A percentile compares a stretch with the other conserved stretches of the same genome.
phyloP scores from a whole-genome alignment of 2,888 invertebrate species.

The Lamellibrachia satsuma region DNA sequence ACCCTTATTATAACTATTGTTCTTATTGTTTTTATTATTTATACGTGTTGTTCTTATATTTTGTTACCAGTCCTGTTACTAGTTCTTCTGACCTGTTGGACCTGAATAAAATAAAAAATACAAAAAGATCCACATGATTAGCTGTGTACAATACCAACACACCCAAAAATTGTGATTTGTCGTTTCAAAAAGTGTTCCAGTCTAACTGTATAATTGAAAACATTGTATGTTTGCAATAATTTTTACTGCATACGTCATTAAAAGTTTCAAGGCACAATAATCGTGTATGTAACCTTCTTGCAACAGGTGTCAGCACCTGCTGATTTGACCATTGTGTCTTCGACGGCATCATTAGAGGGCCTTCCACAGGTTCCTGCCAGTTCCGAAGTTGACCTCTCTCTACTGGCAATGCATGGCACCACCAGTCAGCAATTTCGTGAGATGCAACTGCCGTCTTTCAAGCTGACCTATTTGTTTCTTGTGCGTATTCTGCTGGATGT shows the following conservation, averaged over 20 bases:
- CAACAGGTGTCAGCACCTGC: background rate
- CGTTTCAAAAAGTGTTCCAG: too few species aligned
- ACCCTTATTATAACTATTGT: too few species aligned
- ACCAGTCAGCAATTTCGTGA: slow-evolving; percentile 65
- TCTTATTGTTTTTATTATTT: too few species aligned
- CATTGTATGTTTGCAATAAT: too few species aligned
- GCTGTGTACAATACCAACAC: too few species aligned
- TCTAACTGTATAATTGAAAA: too few species aligned
- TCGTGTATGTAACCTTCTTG: background rate
- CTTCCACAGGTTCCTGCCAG: slow-evolving; percentile 8
- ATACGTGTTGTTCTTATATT: too few species aligned
- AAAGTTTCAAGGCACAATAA: background rate
- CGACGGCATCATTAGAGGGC: slow-evolving; percentile 21
- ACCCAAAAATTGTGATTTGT: too few species aligned
- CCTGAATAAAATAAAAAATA: too few species aligned
- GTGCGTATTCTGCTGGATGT: slow-evolving; percentile 87
- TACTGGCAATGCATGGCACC: background rate
- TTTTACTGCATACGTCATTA: background rate
- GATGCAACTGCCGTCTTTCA: slow-evolving; percentile 84
- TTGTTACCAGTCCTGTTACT: too few species aligned
- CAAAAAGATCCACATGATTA: too few species aligned
- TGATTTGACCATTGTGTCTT: background rate
- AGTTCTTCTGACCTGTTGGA: too few species aligned
- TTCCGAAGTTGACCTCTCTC: background rate
- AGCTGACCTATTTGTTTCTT: slow-evolving; percentile 84